Evolutionary conservation across 1,140 invertebrate genomes (phyloP), one percentile per base, ranked within the genome.

Genomic region (Ditylenchus dipsaci): DNA sequence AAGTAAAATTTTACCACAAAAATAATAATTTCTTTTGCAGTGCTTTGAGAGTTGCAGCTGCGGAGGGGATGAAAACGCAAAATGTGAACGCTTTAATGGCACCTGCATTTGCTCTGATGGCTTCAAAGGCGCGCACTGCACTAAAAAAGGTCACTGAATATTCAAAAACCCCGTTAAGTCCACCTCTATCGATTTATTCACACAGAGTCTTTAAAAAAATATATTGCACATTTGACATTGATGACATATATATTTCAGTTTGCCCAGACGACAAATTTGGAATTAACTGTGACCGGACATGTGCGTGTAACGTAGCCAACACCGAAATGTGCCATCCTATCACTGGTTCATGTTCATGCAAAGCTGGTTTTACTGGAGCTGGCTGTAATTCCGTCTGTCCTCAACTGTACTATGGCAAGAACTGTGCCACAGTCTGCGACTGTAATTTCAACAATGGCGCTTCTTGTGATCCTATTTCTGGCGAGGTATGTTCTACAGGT

Each of bases 281-380:
- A 86, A 59, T 87, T 87, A 69, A 74, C 7, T 81, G 79, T 60
- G 64, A 71, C 17, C 66, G 79, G n/a, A 49, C 56, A 1, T 82
- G 80, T 63, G 65, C 69, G 13, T 78, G 78, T 59, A 73, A 78
- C 27, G 65, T 65, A 57, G 53, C 73, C 15, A 80, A 82, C 53
- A 80, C 79, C n/a, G 63, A 73, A 45, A 45, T 76, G 38, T 97
- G 93, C 84, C 88, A 95, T 84, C 86, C 89, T 64, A 85, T 88
- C 57, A 90, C 88, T 62, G 93, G 93, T 9, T 85, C 85, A 67
- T 97, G 93, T 84, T 85, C 88, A 53, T 97, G 92, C 85, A 89
- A 90, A 82, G 85, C 87, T 43, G 87, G 88, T 56, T 93, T 67
- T 57, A 72, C 67, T 11, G 79, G 79, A 13, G 71, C 67, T 26